Base-by-base conservation (phyloP, 2,113 vertebrate genomes). In the Platysteira castanea region DNA sequence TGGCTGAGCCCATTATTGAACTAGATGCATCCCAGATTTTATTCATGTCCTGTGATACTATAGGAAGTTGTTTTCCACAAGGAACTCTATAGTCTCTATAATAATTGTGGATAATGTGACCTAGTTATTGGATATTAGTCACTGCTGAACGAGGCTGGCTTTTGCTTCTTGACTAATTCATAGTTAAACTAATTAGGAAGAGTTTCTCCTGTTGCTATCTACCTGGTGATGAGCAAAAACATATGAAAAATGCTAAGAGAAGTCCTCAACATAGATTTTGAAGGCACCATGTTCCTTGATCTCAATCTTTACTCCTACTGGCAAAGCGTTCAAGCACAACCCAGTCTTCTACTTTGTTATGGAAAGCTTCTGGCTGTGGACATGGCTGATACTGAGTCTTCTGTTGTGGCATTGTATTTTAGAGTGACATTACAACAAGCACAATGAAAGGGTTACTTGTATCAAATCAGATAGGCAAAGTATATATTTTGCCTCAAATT, bases 331-430 rank as follows among this genome's bases (percentile, higher is more conserved):
- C 13, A n/a, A 28, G 16, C 35, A 3, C 11, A 84, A 3, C 23
- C 6, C 26, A 26, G 13, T 21, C 22, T 86, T 46, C 22, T 49
- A 0, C 18, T 44, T 0, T 0, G 0, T 17, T 13, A 7, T 1
- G 0, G 41, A 46, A 81, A 59, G 14, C 8, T 89, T 20, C 41
- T 53, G 52, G 28, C 52, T 30, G 16, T 44, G 5, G 23, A 28
- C 46, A 3, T 0, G 1, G 11, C 24, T 52, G 2, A 35, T 67
- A 53, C 52, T 30, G 52, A 19, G 35, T 56, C 10, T 59, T 53
- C 26, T 67, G 0, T 31, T 1, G 2, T 69, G 28, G 3, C 57
- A 35, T 19, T 79, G 33, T 23, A 39, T 21, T 56, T 10, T n/a
- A 11, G 49, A 61, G 20, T 54, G 52, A 28, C 8, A 9, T 59